phyloP scores from a whole-genome alignment of 2,888 invertebrate genomes.

The Hedya salicella region DNA sequence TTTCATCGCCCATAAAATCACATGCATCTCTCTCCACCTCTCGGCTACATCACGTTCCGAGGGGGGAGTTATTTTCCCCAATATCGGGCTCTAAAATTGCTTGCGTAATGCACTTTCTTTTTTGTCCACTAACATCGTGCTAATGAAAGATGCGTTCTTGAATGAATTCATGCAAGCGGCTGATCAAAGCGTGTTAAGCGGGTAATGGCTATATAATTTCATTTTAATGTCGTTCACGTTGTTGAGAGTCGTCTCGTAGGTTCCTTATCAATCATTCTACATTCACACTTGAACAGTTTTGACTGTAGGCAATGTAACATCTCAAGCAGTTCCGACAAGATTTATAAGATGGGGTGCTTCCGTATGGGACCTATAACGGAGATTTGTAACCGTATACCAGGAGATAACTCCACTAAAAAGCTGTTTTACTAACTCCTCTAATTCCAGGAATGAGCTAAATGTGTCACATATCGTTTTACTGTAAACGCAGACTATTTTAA shows the following conservation, averaged over 20 bases:
- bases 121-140: slow-evolving; percentile 1
- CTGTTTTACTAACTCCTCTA: slow-evolving; percentile 58
- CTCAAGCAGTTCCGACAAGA: slow-evolving; percentile 58
- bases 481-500: slow-evolving; percentile 37
- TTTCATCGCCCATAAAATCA: slow-evolving; percentile 79
- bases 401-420: slow-evolving; percentile 55
- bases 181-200: slow-evolving; percentile 35
- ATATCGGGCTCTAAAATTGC: slow-evolving; percentile 4
- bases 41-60: slow-evolving; percentile 70
- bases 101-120: slow-evolving; percentile 2
- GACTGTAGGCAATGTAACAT: slow-evolving; percentile 55
- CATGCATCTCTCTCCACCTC: slow-evolving; percentile 65
- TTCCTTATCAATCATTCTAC: slow-evolving; percentile 30
- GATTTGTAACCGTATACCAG: slow-evolving; percentile 63
- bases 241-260: slow-evolving; percentile 5
- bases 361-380: slow-evolving; percentile 58
- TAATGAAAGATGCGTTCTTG: slow-evolving; percentile 25
- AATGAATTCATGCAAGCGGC: slow-evolving; percentile 24
- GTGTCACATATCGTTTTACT: slow-evolving; percentile 43
- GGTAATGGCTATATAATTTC: slow-evolving; percentile 37
- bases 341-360: slow-evolving; percentile 58
- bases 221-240: slow-evolving; percentile 41
- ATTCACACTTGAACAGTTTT: slow-evolving; percentile 47
- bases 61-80: slow-evolving; percentile 60
- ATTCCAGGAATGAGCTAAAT: slow-evolving; percentile 59